These are phyloP conservation scores for Centroberyx gerrardi DNA, from an alignment of 2,797 vertebrate species.

Conservation along the genomic window DNA sequence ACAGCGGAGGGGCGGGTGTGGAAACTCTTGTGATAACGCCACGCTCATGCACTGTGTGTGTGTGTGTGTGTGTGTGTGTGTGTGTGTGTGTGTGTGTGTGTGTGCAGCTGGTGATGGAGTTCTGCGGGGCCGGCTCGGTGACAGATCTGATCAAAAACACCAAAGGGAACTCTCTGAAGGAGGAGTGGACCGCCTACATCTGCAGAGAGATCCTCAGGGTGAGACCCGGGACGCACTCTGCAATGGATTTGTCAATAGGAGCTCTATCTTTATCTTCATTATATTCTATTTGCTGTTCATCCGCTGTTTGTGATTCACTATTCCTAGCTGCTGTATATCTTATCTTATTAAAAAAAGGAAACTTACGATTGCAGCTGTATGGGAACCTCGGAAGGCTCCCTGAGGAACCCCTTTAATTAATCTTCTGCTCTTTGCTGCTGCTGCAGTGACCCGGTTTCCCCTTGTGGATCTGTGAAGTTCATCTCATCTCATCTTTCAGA, in stretches of 20 bases:
- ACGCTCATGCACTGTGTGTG: not conserved
- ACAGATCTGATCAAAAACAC: conserved; percentile 99
- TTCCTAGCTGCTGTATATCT: no score
- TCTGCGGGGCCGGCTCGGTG: conserved; percentile 96
- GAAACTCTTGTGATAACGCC: not conserved
- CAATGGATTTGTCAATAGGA: no score
- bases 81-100: conserved; percentile 28
- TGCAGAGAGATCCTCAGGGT: conserved; percentile 98
- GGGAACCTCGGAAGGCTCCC: not conserved
- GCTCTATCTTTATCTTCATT: no score
- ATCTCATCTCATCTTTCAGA: not conserved
- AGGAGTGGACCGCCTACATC: conserved; percentile 98
- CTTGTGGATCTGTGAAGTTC: not conserved
- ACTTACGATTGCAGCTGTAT: not conserved
- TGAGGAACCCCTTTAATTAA: conserved; percentile 9
- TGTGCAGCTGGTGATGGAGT: conserved; percentile 97
- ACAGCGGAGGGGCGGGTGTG: no score
- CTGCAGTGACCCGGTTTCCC: not conserved
- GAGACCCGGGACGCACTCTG: conserved; percentile 16
- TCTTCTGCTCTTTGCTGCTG: not conserved
- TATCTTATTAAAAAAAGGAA: no score
- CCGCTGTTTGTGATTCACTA: no score
- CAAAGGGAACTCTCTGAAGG: conserved; percentile 96
- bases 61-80: conserved; percentile 25
- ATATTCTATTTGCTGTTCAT: no score